Evolutionary conservation across 2,888 invertebrate species (phyloP).

Genomic region (Lepeophtheirus nordmannii): DNA sequence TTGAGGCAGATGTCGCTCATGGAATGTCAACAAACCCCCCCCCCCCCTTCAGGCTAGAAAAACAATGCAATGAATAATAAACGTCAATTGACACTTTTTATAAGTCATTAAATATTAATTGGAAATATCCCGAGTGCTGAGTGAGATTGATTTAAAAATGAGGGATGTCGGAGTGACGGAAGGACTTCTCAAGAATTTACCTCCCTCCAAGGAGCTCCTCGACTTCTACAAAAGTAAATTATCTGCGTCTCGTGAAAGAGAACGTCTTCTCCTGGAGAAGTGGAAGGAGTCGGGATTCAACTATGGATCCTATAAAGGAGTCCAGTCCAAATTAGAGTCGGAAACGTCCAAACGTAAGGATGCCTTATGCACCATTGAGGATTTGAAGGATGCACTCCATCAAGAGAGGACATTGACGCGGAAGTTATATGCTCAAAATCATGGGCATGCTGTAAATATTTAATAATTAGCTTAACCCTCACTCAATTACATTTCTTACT

Average conservation of each 20-base stretch:
- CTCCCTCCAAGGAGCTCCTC: constrained; percentile 25
- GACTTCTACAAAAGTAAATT: constrained; percentile 26
- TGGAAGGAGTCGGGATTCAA: too few species aligned
- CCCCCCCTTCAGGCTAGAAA: too few species aligned
- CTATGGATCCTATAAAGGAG: too few species aligned
- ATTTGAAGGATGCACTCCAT: neutral
- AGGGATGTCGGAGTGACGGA: neutral
- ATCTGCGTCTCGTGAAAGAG: neutral
- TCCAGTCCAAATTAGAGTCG: neutral
- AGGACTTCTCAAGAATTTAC: constrained; percentile 21
- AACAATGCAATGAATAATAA: too few species aligned
- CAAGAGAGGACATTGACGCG: neutral
- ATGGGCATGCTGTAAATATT: neutral
- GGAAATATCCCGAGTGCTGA: too few species aligned
- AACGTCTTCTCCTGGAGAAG: too few species aligned
- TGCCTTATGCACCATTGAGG: neutral
- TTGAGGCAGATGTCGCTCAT: too few species aligned
- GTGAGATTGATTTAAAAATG: neutral
- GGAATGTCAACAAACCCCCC: neutral
- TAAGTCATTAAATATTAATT: too few species aligned
- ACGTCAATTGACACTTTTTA: too few species aligned
- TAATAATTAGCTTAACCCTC: neutral
- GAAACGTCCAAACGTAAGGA: neutral
- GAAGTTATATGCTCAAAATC: neutral
- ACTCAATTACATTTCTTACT: too few species aligned